These are phyloP conservation scores for Ctena decussata DNA, from an alignment of 2,888 invertebrate species.

Conservation along the genomic window DNA sequence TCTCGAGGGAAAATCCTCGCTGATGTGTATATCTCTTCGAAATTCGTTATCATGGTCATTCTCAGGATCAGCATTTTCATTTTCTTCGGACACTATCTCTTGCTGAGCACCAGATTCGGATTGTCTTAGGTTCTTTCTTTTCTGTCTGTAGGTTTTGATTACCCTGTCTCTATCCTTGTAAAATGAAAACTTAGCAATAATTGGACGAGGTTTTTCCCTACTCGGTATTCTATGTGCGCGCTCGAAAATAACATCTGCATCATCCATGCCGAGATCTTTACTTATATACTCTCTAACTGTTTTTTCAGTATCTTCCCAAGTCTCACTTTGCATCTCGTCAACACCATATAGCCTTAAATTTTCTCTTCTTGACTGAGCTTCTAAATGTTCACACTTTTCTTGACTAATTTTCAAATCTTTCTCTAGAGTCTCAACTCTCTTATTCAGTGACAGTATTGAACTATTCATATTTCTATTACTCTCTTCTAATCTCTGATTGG, in stretches of 20 bases:
- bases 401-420: background rate
- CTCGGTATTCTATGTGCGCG: background rate
- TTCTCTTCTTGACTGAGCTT: background rate
- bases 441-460: background rate
- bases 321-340: background rate
- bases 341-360: background rate
- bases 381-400: background rate
- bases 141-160: background rate
- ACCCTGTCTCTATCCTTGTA: slow-evolving; percentile 5
- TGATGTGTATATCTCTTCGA: background rate
- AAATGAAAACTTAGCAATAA: background rate
- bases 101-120: background rate
- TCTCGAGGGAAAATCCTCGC: background rate
- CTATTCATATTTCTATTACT: background rate
- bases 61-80: background rate
- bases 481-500: background rate
- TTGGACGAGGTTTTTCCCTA: background rate
- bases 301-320: slow-evolving; percentile 6
- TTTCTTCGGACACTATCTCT: background rate
- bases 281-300: background rate
- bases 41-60: background rate
- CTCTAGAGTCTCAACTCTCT: background rate
- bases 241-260: background rate
- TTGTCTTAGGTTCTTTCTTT: background rate
- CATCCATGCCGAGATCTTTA: background rate